Conservation (phyloP, 2,888 invertebrate genomes). For the Macrosiphum euphorbiae region DNA sequence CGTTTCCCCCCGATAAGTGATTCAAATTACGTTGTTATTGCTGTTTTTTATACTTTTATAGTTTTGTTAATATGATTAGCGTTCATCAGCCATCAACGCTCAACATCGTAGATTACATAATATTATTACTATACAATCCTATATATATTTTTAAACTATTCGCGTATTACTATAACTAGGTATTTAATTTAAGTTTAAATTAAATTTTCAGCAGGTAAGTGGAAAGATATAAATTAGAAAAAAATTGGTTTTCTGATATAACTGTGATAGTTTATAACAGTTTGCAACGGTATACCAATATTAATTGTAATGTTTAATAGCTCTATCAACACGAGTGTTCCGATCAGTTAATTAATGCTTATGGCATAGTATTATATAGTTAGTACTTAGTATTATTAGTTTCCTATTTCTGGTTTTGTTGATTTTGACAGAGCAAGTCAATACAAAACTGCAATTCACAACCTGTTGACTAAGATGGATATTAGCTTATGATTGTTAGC, state of each 20-base stretch:
- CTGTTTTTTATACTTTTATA: not conserved
- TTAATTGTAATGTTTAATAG: not conserved
- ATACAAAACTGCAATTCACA: not conserved
- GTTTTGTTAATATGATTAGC: not conserved
- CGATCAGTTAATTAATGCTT: not conserved
- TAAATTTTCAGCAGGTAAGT: not conserved
- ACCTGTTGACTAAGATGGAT: not conserved
- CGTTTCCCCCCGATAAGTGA: not conserved
- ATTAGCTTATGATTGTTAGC: too few species aligned
- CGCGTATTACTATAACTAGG: not conserved
- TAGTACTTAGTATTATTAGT: not conserved
- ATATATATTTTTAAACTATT: not conserved
- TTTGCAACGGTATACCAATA: not conserved
- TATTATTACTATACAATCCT: not conserved
- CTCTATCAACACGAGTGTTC: not conserved
- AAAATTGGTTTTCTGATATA: not conserved
- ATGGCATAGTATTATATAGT: not conserved
- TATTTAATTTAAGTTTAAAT: not conserved
- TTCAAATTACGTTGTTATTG: not conserved
- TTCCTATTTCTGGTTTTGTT: not conserved
- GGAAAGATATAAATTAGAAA: not conserved
- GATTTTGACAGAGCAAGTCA: not conserved
- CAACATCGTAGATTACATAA: not conserved
- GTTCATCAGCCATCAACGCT: not conserved
- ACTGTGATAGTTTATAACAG: not conserved